Percentiles rank a stretch among this genome's conserved stretches.
These are phyloP conservation scores for Lacerta agilis DNA, from an alignment of 2,797 vertebrate species.

Conservation along the genomic window DNA sequence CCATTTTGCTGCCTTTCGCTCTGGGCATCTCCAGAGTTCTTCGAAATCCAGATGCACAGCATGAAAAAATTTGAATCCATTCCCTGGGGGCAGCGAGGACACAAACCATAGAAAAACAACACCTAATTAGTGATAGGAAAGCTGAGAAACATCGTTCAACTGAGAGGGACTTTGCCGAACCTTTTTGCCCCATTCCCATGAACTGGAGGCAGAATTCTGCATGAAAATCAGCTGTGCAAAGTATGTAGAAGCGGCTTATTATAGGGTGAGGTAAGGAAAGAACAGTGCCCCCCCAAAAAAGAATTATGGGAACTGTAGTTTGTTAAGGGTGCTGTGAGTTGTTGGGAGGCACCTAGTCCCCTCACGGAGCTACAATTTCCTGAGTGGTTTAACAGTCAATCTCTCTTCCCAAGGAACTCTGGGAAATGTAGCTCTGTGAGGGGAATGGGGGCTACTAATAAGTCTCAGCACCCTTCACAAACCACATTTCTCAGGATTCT, in stretches of 20 bases:
- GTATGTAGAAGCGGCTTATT: neutral
- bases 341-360: no score
- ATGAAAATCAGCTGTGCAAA: neutral
- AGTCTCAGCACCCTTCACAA: no score
- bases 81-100: conserved; percentile 36
- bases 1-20: conserved; percentile 30
- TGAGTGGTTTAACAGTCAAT: no score
- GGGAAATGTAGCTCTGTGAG: no score
- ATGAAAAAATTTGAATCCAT: conserved; percentile 61
- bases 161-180: neutral
- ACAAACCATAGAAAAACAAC: neutral
- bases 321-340: no score
- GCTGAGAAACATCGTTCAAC: neutral
- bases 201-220: neutral
- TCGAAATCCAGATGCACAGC: conserved; percentile 53
- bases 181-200: no score
- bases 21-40: conserved; percentile 7
- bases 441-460: no score
- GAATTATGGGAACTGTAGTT: no score
- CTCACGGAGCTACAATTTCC: no score
- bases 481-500: no score
- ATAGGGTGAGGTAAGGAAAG: neutral
- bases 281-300: neutral
- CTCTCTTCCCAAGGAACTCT: no score
- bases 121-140: neutral